Evolutionary conservation across 2,888 invertebrate species (phyloP).

Genomic region (Cephus rjabovi): DNA sequence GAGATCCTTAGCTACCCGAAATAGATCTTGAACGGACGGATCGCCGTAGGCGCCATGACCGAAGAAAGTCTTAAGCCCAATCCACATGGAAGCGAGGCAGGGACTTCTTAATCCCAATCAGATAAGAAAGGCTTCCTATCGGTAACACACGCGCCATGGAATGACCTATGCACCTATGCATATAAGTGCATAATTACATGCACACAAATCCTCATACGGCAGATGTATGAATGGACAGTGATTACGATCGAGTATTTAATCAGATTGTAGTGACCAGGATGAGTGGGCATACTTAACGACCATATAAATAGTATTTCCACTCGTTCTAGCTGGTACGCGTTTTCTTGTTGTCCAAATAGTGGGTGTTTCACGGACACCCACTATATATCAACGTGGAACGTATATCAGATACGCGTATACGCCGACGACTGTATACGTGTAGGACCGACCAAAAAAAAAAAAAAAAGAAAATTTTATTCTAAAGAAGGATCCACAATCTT

Average conservation of each 20-base stretch:
- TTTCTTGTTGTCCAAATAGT: neutral
- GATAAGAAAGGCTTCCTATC: neutral
- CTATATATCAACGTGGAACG: neutral
- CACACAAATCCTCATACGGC: neutral
- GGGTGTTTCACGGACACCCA: neutral
- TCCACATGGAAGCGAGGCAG: neutral
- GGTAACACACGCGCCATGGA: neutral
- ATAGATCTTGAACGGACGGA: neutral
- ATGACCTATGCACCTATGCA: neutral
- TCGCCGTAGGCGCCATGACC: neutral
- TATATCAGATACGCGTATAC: no score
- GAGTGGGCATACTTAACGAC: neutral
- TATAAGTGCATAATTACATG: neutral
- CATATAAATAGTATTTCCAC: neutral
- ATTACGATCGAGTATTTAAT: slow-evolving; percentile 33
- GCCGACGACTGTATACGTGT: neutral
- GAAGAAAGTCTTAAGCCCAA: neutral
- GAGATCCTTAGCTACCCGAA: neutral
- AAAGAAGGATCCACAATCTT: slow-evolving; percentile 3
- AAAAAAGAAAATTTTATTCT: neutral
- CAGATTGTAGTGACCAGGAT: neutral
- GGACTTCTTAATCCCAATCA: neutral
- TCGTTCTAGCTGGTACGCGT: neutral
- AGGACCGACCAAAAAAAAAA: neutral
- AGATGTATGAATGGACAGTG: slow-evolving; percentile 41